Percentiles rank a stretch among this genome's conserved stretches.
These are phyloP conservation scores for Thereva unica DNA, from an alignment of 2,888 invertebrate species.

Conservation along the genomic window DNA sequence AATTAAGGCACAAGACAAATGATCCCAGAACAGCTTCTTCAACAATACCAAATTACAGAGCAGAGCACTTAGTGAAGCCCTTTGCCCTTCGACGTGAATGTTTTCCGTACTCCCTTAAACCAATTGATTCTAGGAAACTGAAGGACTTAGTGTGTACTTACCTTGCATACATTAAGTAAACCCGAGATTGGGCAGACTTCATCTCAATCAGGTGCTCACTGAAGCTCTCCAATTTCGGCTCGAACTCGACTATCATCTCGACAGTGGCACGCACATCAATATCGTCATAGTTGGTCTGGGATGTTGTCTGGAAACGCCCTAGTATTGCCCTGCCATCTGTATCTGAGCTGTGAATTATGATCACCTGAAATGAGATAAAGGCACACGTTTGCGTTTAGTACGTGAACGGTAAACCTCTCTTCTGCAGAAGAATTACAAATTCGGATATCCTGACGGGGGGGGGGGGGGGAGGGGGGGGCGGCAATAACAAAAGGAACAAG, in stretches of 20 bases:
- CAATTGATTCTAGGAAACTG: neutral
- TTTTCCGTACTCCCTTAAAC: too few relatives aligned
- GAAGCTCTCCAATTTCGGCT: slow-evolving; percentile 85
- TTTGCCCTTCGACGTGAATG: too few relatives aligned
- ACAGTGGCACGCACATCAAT: slow-evolving; percentile 92
- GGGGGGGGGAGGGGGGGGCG: too few relatives aligned
- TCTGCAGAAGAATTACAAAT: neutral
- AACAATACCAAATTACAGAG: too few relatives aligned
- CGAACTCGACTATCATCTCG: slow-evolving; percentile 90
- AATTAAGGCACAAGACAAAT: too few relatives aligned
- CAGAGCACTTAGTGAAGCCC: too few relatives aligned
- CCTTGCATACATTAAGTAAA: slow-evolving; percentile 92
- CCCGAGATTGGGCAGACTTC: slow-evolving; percentile 83
- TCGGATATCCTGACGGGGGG: too few relatives aligned
- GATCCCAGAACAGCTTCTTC: too few relatives aligned
- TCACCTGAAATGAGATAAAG: slow-evolving; percentile 61
- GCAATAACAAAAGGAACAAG: too few relatives aligned
- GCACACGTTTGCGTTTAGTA: neutral
- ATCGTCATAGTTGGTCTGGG: slow-evolving; percentile 88
- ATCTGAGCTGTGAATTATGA: slow-evolving; percentile 94
- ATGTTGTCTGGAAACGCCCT: slow-evolving; percentile 91
- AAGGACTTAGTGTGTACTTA: slow-evolving; percentile 58
- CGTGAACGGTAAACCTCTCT: neutral
- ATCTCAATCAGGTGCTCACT: slow-evolving; percentile 79
- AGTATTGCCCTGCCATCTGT: slow-evolving; percentile 92